A percentile compares a stretch with the other conserved stretches of the same genome.
Evolutionary conservation across 2,888 invertebrate species (phyloP).

Genomic region (Ischnura elegans): DNA sequence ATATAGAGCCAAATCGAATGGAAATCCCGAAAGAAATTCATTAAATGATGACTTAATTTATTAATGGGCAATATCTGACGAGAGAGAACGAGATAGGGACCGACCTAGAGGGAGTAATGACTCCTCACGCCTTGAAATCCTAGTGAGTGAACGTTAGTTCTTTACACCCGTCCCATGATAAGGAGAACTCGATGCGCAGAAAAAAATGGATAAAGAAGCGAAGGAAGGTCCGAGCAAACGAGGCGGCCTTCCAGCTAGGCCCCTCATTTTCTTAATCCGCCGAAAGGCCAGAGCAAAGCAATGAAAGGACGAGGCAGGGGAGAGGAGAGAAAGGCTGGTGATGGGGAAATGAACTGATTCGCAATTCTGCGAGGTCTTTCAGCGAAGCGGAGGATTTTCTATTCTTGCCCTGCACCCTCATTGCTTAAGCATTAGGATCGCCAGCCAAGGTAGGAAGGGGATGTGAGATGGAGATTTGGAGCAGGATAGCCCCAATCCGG

Average conservation of each 20-base stretch:
- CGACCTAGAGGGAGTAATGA: too few species aligned
- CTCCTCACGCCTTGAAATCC: too few species aligned
- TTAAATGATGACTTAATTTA: too few species aligned
- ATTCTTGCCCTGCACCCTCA: not conserved
- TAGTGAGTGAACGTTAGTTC: too few species aligned
- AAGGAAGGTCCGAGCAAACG: not conserved
- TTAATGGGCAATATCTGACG: too few species aligned
- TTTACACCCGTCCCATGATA: not conserved
- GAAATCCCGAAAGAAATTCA: too few species aligned
- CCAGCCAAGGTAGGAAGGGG: not conserved
- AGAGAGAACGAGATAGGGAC: too few species aligned
- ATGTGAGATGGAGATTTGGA: not conserved
- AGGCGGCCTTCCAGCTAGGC: not conserved
- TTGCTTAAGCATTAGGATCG: not conserved
- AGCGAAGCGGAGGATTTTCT: not conserved
- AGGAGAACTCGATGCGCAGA: not conserved
- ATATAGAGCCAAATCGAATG: too few species aligned
- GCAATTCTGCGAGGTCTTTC: not conserved
- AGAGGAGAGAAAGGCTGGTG: not conserved
- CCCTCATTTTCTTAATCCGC: not conserved
- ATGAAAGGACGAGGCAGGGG: not conserved
- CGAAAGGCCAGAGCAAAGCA: not conserved
- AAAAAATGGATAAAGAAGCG: not conserved
- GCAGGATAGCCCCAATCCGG: not conserved
- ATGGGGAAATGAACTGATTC: not conserved